Percentiles rank a stretch among this genome's conserved stretches.
phyloP scores from a whole-genome alignment of 2,888 invertebrate genomes.

The Eledona agricola region DNA sequence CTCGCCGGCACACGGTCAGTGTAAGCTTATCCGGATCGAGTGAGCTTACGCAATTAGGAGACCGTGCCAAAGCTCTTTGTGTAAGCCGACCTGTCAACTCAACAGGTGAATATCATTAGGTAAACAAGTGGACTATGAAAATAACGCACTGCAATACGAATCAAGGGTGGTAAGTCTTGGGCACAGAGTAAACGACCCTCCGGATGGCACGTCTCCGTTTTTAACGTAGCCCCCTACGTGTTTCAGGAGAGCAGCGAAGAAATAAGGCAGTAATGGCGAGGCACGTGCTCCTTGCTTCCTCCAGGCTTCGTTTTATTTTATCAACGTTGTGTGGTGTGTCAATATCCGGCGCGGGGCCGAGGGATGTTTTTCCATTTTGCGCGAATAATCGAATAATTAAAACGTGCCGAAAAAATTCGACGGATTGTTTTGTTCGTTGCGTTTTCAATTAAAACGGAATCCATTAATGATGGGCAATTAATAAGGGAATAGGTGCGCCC shows the following conservation, averaged over 20 bases:
- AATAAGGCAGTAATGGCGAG: conserved; percentile 15
- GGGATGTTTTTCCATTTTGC: not conserved
- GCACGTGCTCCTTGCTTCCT: conserved; percentile 24
- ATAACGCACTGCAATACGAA: conserved; percentile 16
- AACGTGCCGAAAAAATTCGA: not conserved
- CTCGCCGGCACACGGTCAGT: conserved; percentile 38
- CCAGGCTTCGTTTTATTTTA: conserved; percentile 19
- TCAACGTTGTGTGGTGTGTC: conserved; percentile 7
- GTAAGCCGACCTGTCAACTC: conserved; percentile 42
- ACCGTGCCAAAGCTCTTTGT: conserved; percentile 39
- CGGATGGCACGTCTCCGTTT: conserved; percentile 26
- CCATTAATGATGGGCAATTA: too few species aligned
- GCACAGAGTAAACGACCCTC: conserved; percentile 17
- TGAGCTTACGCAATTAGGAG: conserved; percentile 42
- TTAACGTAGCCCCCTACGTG: conserved; percentile 23
- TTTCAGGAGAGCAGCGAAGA: conserved; percentile 17
- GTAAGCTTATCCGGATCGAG: conserved; percentile 42
- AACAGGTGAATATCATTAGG: conserved; percentile 44
- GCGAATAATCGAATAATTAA: conserved; percentile 3
- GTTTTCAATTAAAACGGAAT: conserved; percentile 2
- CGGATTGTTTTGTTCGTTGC: not conserved
- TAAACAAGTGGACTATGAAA: conserved; percentile 38
- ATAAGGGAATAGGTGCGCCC: too few species aligned
- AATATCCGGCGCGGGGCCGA: not conserved
- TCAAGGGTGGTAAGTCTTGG: conserved; percentile 1